Base-by-base conservation (phyloP, 2,888 invertebrate genomes). In the Luffia ferchaultella region DNA sequence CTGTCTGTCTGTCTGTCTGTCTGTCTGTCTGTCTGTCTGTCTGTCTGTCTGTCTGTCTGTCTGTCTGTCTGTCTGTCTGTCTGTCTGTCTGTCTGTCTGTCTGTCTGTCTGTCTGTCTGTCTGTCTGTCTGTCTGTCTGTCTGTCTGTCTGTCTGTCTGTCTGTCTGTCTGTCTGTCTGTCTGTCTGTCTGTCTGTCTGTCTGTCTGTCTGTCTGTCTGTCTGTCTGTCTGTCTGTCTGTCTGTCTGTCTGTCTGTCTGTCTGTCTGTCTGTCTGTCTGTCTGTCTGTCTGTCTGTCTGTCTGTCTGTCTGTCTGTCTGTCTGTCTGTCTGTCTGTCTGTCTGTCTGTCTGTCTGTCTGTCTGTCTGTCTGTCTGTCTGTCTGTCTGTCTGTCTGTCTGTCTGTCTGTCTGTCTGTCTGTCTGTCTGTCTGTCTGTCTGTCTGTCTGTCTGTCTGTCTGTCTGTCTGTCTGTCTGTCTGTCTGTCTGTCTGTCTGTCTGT, bases 1-100 rank as follows among this genome's bases (percentile, higher is more conserved):
- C 45, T 47, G 47, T 53, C 53, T 53, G 53, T 54, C 53, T 53
- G 54, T 54, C 53, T 53, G 53, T 53, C 53, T 54, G 53, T 53
- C 53, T 53, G 54, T 51, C 53, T 53, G 49, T 53, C 53, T 54
- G 53, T 53, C 53, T 53, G 53, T 54, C 54, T 53, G 53, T 56
- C 54, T 55, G 54, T 54, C 54, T 54, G 54, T 55, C 54, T 54
- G 52, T 54, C 54, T 55, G 54, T 54, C 54, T 54, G 52, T 55
- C 54, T 54, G 54, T 54, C 54, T 52, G 54, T 54, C 54, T 54
- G 54, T 54, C 53, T 41, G n/a, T n/a, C n/a, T n/a, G n/a, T n/a
- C n/a, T n/a, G n/a, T n/a, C n/a, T n/a, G n/a, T 46, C 46, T 46
- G 46, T 20, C 17, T 20, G 7, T 19, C 18, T 19, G 19, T 20